Base-by-base conservation (phyloP, 1,140 invertebrate species). In the Phenacoccus solenopsis region DNA sequence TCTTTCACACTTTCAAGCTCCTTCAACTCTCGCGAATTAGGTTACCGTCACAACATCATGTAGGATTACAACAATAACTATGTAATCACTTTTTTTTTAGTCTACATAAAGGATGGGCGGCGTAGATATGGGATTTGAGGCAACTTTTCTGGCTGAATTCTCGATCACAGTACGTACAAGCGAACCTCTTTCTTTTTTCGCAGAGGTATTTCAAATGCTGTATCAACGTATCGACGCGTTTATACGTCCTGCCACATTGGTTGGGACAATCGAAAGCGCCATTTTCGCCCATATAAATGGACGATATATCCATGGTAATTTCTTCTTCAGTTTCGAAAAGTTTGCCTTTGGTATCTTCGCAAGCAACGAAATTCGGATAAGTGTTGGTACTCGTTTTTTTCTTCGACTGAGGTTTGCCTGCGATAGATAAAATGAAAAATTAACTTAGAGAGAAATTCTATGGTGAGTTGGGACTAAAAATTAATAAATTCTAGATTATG, bases 141-240 rank as follows among this genome's bases (percentile, higher is more conserved):
- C 22, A 64, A 64, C 9, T 27, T 20, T 69, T 69, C 21, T 59
- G 69, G n/a, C 76, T 76, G 69, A 78, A 79, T 32, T 73, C 70
- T 21, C 74, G 74, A 56, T 76, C 76, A 38, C 73, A 71, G 13
- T 70, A 32, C 20, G 28, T 35, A 38, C 73, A 72, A 2, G 56
- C 30, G 22, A 71, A 71, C 20, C 38, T 5, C 20, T 49, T 49
- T 35, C 68, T 28, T 64, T 69, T 28, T 28, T 82, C 82, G 72
- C 83, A 85, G 68, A 84, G 82, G 68, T 82, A 81, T 25, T 80
- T 78, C 20, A 83, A 75, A 73, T 76, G 75, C 25, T 77, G 75
- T 9, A 21, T 24, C n/a, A 28, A 21, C 20, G 25, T 68, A 21
- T 22, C 20, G 20, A 25, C 30, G 20, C 38, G 38, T 49, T 49